phyloP scores from a whole-genome alignment of 2,888 invertebrate species.

The Lycocerus yunnanus region DNA sequence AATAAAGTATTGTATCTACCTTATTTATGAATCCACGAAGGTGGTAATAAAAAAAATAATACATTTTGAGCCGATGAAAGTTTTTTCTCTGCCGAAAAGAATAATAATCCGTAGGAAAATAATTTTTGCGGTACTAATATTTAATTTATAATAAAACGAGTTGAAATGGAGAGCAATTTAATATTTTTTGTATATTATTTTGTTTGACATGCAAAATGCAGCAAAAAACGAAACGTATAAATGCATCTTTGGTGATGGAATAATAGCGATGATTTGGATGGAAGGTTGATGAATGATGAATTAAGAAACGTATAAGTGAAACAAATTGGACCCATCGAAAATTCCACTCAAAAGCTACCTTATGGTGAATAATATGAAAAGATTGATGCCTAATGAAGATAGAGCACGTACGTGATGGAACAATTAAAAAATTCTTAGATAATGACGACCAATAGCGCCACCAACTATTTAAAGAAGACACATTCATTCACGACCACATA shows the following conservation, averaged over 20 bases:
- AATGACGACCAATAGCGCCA: constrained; percentile 36
- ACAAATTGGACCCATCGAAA: background rate
- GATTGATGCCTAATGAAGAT: constrained; percentile 15
- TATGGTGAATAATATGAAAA: background rate
- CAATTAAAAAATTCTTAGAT: constrained; percentile 28
- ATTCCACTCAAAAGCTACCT: constrained; percentile 2
- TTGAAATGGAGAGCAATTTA: background rate
- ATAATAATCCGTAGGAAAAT: no score
- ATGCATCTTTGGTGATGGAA: background rate
- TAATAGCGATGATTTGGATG: background rate
- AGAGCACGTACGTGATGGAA: constrained; percentile 14
- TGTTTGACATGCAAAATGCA: background rate
- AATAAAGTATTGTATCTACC: no score
- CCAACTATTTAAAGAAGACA: constrained; percentile 33
- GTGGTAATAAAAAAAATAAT: no score
- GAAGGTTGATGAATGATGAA: background rate
- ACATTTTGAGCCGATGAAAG: no score
- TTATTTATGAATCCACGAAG: no score
- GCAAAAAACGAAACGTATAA: background rate
- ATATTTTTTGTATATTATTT: background rate
- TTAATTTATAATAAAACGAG: background rate
- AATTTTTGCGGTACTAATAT: no score
- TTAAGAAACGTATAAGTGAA: background rate
- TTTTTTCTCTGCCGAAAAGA: no score
- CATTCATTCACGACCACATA: constrained; percentile 33